Evolutionary conservation across 2,113 vertebrate species (phyloP).

Genomic region (Prochilodus magdalenae): DNA sequence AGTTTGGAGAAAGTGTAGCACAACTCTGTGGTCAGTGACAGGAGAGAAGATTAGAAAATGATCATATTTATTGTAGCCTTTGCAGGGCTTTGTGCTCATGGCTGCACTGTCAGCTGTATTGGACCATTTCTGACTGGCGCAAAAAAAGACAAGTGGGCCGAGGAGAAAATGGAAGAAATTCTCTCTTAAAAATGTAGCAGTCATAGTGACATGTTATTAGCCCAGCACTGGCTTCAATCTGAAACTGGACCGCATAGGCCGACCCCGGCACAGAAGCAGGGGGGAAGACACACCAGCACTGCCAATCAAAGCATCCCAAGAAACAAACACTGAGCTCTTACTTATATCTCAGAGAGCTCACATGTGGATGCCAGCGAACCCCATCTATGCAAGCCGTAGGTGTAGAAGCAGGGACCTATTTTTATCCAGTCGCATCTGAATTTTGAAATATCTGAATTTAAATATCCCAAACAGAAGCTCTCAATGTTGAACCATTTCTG

Average conservation of each 20-base stretch:
- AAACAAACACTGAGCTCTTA: background rate
- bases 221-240: constrained; percentile 30
- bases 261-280: background rate
- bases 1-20: background rate
- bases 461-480: too few relatives aligned
- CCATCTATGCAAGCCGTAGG: background rate
- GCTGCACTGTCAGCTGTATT: constrained; percentile 4
- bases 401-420: background rate
- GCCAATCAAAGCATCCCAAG: constrained; percentile 13
- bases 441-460: too few relatives aligned
- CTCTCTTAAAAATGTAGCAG: constrained; percentile 23
- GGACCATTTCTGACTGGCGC: constrained; percentile 13
- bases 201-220: constrained; percentile 39
- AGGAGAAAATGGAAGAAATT: constrained; percentile 21
- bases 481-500: too few relatives aligned
- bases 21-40: constrained; percentile 40
- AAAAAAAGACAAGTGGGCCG: constrained; percentile 39
- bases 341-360: background rate
- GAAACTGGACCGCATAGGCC: background rate
- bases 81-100: background rate
- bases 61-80: constrained; percentile 43
- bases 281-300: background rate
- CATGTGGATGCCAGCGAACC: background rate
- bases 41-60: constrained; percentile 54
- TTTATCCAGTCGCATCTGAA: background rate